phyloP scores from a whole-genome alignment of 2,797 vertebrate genomes.

The Mus caroli region DNA sequence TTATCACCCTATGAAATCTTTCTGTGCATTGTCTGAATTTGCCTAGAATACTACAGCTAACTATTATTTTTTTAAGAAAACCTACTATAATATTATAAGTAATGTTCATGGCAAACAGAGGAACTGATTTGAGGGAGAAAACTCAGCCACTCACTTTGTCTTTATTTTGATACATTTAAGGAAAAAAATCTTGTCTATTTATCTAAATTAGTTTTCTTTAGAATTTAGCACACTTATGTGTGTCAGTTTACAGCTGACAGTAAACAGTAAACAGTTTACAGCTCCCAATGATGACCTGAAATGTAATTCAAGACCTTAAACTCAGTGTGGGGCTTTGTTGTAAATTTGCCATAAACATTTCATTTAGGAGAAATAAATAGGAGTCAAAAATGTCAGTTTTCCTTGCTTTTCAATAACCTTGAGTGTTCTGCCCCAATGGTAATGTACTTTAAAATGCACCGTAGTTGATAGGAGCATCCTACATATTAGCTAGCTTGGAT shows the following conservation, averaged over 20 bases:
- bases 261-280: not conserved
- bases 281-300: not conserved
- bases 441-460: not conserved
- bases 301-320: not conserved
- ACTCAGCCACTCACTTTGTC: not conserved
- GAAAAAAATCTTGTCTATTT: not conserved
- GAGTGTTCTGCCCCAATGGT: not conserved
- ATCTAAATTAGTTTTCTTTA: not conserved
- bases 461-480: not conserved
- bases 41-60: not conserved
- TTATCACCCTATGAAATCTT: not conserved
- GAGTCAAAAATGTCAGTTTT: not conserved
- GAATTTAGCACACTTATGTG: not conserved
- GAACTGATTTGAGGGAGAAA: not conserved
- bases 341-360: slow-evolving; percentile 11
- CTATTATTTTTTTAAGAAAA: not conserved
- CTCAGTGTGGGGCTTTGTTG: slow-evolving; percentile 19
- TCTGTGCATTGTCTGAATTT: not conserved
- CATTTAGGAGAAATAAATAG: not conserved
- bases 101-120: not conserved
- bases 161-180: not conserved
- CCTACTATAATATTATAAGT: not conserved
- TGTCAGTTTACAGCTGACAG: not conserved
- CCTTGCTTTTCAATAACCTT: not conserved
- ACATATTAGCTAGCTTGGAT: not conserved